Base-by-base conservation (phyloP, 2,113 vertebrate species). In the Stegastes partitus region DNA sequence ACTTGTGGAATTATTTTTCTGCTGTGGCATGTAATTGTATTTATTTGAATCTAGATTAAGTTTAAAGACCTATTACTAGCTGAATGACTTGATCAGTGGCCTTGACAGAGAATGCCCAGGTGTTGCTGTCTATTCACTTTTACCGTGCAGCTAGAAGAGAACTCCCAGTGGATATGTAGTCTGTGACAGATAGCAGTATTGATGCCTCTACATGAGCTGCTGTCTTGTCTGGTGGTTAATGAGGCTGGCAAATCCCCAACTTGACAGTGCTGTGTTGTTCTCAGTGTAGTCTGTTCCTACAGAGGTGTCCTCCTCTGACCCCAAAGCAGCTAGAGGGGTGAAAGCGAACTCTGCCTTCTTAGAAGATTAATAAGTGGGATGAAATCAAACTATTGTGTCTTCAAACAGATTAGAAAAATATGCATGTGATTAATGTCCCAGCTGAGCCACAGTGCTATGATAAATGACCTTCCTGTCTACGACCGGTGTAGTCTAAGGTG, bases 361-460 rank as follows among this genome's bases (percentile, higher is more conserved):
- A 37, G 49, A 73, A 42, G 39, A 73, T 62, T 62, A 68, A 78
- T 72, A 73, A 81, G 55, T 55, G n/a, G 39, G 39, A 51, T 67
- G 28, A 61, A 77, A 62, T 73, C 74, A 34, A 77, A 56, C 37
- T 44, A 11, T 16, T 39, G 19, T 57, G 16, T 68, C 50, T 73
- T 73, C 42, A 26, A 56, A 61, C 68, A 57, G 63, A 53, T 53
- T 57, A 50, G 34, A 63, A 73, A 73, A 72, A 73, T 73, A 50
- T 78, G 63, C 68, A 37, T 78, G 31, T 74, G 81, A 78, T 78
- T 74, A 74, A 83, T 74, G 64, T 23, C 11, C n/a, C 26, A 23
- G 28, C 49, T 72, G 73, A 77, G 80, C 74, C 3, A 0, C 49
- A 18, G 56, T 12, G 31, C 69, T 37, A 34, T 73, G 68, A 83